These are phyloP conservation scores for Oceanodroma tethys DNA, from an alignment of 2,113 vertebrate species.

Conservation along the genomic window DNA sequence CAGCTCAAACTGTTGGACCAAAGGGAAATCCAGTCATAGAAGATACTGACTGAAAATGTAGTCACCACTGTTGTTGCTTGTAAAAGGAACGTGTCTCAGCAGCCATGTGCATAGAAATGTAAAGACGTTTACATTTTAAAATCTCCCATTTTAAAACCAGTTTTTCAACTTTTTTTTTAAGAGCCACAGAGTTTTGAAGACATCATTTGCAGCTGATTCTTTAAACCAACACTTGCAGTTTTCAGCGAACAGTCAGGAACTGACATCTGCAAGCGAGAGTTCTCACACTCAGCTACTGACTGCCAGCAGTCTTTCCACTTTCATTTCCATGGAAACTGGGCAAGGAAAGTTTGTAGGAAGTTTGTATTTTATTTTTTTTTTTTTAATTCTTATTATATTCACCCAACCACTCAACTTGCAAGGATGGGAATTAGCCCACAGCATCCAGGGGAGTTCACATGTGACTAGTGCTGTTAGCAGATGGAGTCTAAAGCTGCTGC, in stretches of 20 bases:
- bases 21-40: background rate
- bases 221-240: constrained; percentile 34
- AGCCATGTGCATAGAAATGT: background rate
- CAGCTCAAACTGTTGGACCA: background rate
- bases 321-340: constrained; percentile 70
- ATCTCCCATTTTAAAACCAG: background rate
- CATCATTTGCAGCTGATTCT: constrained; percentile 44
- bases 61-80: background rate
- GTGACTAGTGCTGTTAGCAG: background rate
- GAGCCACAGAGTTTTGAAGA: background rate
- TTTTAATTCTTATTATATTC: background rate
- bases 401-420: background rate
- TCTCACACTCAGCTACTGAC: constrained; percentile 38
- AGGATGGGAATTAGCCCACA: background rate
- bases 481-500: background rate
- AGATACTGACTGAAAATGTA: background rate
- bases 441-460: background rate
- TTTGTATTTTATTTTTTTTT: background rate
- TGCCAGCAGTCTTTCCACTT: constrained; percentile 54
- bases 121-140: background rate
- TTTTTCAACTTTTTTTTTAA: background rate
- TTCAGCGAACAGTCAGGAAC: constrained; percentile 37
- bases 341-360: constrained; percentile 20
- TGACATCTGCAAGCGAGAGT: constrained; percentile 52
- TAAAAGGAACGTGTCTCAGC: background rate